Base-by-base conservation (phyloP, 2,888 invertebrate species). In the Anthrax anthrax region DNA sequence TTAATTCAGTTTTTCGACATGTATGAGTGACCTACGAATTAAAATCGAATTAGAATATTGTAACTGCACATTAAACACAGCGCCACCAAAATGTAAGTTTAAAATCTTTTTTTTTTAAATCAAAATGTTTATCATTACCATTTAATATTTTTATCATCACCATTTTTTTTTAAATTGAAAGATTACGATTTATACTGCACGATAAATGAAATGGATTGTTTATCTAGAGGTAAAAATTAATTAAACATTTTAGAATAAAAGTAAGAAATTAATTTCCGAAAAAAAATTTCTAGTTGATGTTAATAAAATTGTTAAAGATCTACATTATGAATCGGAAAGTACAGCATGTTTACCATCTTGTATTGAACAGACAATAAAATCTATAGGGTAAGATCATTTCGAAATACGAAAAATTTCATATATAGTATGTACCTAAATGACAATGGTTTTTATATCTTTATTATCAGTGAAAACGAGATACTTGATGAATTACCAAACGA, bases 1-100 rank as follows among this genome's bases (percentile, higher is more conserved):
- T n/a, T n/a, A n/a, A n/a, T n/a, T n/a, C n/a, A 61, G 62, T 40
- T 63, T 60, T 51, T 58, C 60, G 5, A 55, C 53, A 10, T 63
- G 63, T 43, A 59, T 63, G 57, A 55, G 57, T 4, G 52, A 57
- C 47, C 49, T 58, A 18, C 54, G 60, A 40, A 54, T 56, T 44
- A 17, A 55, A 47, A 51, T 58, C 37, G 63, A 63, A 48, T 50
- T 59, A 42, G 39, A 56, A 29, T 14, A 48, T 5, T 63, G 63
- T 44, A 63, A 63, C 47, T 63, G 63, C 43, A 61, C 63, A 2
- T 46, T 61, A 27, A 56, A 56, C 42, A 56, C 54, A 38, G 51
- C 59, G 6, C 50, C 55, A 3, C 34, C 51, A 45, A 46, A 46
- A 43, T 56, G 62, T 62, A 56, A 49, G 56, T 29, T 12, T 10